Base-by-base conservation (phyloP, 2,797 vertebrate species). In the Rhinichthys osculus region DNA sequence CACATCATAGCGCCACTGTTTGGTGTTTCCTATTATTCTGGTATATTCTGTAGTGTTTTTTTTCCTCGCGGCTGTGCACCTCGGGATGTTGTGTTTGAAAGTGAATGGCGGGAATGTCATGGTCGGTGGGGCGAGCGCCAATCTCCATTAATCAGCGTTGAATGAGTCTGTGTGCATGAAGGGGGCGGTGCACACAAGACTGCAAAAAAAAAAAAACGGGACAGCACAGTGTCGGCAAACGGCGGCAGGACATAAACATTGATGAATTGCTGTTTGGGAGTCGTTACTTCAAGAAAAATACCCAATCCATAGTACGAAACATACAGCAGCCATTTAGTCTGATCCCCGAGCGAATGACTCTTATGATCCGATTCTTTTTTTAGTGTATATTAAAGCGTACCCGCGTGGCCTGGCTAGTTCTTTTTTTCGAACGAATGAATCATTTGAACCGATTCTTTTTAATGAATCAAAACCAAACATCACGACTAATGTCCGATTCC, bases 71-170 rank as follows among this genome's bases (percentile, higher is more conserved):
- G 91, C 92, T 79, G 91, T 92, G 93, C 92, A 91, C 93, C 91
- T 92, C 92, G 89, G 92, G 92, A 92, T 91, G 90, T 85, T 89
- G 88, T 57, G 91, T 95, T 95, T 92, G 93, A 95, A 95, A 80
- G 69, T 79, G 88, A 74, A 84, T 94, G 95, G 95, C 95, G 95
- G 95, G 93, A 95, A 95, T 87, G 76, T 81, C 91, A 91, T 89
- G 82, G 84, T 86, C 83, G 92, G 87, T 86, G 85, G 64, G 72
- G 44, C 90, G 23, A 84, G 82, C 81, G 89, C 90, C 89, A 79
- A 69, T 89, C 91, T 84, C 90, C 91, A 77, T 93, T 90, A 92
- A 92, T 94, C 92, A 91, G 91, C 89, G 91, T 92, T 89, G 93
- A 93, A 93, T 91, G 93, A 90, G 89, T 91, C 74, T 57, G 91